Base-by-base conservation (phyloP, 2,113 vertebrate species). In the Pipa parva region DNA sequence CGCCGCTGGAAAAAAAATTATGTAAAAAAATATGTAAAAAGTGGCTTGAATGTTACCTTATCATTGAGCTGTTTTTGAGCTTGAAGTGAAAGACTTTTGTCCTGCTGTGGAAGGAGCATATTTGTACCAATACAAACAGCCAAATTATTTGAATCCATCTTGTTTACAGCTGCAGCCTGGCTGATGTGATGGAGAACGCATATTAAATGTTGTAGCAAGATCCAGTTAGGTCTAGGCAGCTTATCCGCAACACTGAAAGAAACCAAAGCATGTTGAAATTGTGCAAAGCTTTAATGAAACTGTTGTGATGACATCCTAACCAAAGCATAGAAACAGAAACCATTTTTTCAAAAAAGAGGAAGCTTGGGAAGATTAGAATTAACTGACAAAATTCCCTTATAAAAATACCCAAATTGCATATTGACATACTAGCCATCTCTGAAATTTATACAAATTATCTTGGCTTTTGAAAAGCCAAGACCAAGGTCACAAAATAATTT, bases 51-150 rank as follows among this genome's bases (percentile, higher is more conserved):
- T 58, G 73, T 6, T 22, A 93, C 89, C 81, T 90, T 91, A 8
- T 85, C 83, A 7, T 83, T 81, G 64, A 88, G 71, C 78, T 91
- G 88, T 67, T 79, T 89, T 75, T 87, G 86, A 63, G 78, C 82
- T 36, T 92, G 86, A 29, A 93, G 74, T 0, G 85, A 76, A 1
- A 87, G 75, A 0, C 0, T 5, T 24, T 60, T 82, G 24, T 85
- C 84, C 0, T 2, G 59, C 4, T 69, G 74, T 10, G 77, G 78
- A 75, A 84, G 81, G 78, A 98, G 89, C 80, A 98, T 78, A 0
- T 89, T 97, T 39, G 96, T 95, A 0, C 86, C 93, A 1, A 95
- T 76, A 61, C 95, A 98, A 76, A 95, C 89, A 1, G 95, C 93
- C 22, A 98, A 78, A 54, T 98, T 98, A 77, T 77, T 75, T 52